phyloP scores from a whole-genome alignment of 2,888 invertebrate genomes.

The Penaeus monodon region DNA sequence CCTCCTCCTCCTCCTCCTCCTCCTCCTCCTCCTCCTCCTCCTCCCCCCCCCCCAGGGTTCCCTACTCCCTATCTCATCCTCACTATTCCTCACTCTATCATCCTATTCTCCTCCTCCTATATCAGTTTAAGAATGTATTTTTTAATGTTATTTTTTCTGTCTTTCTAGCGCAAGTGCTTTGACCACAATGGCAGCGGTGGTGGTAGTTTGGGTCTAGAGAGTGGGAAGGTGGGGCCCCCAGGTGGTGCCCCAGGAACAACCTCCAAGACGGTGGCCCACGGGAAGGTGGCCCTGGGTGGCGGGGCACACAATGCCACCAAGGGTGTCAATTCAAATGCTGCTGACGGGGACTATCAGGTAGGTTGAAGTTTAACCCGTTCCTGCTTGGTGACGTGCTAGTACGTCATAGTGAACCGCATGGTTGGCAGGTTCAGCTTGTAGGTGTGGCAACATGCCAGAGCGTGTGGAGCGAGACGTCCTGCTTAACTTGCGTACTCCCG shows the following conservation, averaged over 20 bases:
- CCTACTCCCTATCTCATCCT: background rate
- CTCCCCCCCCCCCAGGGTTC: background rate
- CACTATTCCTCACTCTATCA: too few species aligned
- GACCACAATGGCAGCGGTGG: constrained; percentile 67
- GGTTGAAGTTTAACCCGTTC: background rate
- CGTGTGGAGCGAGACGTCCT: too few species aligned
- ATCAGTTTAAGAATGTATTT: background rate
- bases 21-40: background rate
- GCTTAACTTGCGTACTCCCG: too few species aligned
- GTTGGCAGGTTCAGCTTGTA: too few species aligned
- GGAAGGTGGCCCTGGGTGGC: constrained; percentile 77
- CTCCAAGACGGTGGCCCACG: constrained; percentile 83
- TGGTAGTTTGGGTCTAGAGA: constrained; percentile 71
- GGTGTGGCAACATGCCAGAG: too few species aligned
- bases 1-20: background rate
- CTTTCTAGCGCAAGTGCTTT: constrained; percentile 54
- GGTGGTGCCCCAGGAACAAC: constrained; percentile 70
- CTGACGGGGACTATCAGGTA: constrained; percentile 91
- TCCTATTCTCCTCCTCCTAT: background rate
- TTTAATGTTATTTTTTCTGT: background rate
- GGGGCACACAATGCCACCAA: constrained; percentile 64
- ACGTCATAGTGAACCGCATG: too few species aligned
- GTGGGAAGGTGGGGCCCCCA: constrained; percentile 72
- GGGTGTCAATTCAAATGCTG: constrained; percentile 77
- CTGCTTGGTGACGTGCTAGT: too few species aligned